Evolutionary conservation across 2,888 invertebrate genomes (phyloP), one percentile per base, ranked within the genome.

Genomic region (Azorinus chamasolen): DNA sequence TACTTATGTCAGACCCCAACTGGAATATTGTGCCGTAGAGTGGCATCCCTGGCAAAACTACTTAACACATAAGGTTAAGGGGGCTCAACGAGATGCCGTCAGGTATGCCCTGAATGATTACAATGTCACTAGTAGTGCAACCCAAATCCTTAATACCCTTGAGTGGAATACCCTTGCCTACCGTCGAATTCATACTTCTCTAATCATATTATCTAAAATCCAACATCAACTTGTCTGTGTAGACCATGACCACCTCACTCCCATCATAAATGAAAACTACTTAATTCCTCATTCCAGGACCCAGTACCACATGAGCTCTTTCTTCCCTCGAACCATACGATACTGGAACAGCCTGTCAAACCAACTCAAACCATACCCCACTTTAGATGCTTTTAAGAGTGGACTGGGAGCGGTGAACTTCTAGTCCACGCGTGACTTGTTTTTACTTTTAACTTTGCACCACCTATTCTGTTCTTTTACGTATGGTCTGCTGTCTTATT

Each of bases 41-140:
- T 51, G 63, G 41, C 50, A 63, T 20, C 63, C 51, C 5, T 63
- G 63, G 43, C 63, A 63, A 20, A 63, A 63, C 39, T 37, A 18
- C 20, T 25, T 53, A 20, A 53, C 3, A 2, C 5, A 39, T 43
- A 63, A 51, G n/a, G 16, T 53, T 16, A 53, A 61, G 20, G 48
- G 50, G 37, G 48, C 48, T 16, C 61, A 50, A 50, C 27, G 61
- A 46, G 61, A 32, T 20, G 63, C 63, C n/a, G 63, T 53, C 39
- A n/a, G n/a, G n/a, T n/a, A n/a, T n/a, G n/a, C n/a, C n/a, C n/a
- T n/a, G n/a, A n/a, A n/a, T n/a, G n/a, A 41, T 53, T 41, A 53
- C 43, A 32, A 16, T 43, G 22, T n/a, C 24, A 37, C 37, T n/a
- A 63, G 50, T 20, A 61, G 62, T 37, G 62, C 50, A 18, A 48